These are phyloP conservation scores for Parnassius smintheus DNA, from an alignment of 2,888 invertebrate genomes.

Conservation along the genomic window DNA sequence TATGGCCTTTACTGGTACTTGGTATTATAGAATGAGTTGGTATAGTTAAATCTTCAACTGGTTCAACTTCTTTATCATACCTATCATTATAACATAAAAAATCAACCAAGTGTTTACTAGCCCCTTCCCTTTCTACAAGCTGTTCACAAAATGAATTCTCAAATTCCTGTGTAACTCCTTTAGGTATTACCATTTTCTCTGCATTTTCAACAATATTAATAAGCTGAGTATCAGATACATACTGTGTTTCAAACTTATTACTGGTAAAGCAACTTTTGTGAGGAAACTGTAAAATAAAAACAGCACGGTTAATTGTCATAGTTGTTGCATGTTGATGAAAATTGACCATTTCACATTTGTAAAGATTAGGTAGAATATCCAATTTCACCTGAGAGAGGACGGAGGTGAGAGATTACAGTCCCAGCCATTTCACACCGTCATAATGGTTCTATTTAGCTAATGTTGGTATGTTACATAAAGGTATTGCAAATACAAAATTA, in stretches of 20 bases:
- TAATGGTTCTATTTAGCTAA: no score
- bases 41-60: background rate
- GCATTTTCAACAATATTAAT: conserved; percentile 58
- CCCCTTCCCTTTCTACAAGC: conserved; percentile 11
- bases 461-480: no score
- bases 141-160: conserved; percentile 42
- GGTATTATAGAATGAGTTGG: no score
- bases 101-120: background rate
- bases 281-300: conserved; percentile 38
- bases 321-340: no score
- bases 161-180: conserved; percentile 59
- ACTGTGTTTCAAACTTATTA: conserved; percentile 62
- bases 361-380: no score
- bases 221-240: conserved; percentile 61
- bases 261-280: conserved; percentile 23
- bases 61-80: background rate
- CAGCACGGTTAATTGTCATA: no score
- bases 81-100: background rate
- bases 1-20: no score
- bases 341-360: no score
- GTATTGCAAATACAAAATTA: no score
- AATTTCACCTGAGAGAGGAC: no score
- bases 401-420: no score
- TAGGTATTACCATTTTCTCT: conserved; percentile 45
- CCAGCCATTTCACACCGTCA: no score